Conservation (phyloP, 2,113 vertebrate genomes). For the Vidua macroura region DNA sequence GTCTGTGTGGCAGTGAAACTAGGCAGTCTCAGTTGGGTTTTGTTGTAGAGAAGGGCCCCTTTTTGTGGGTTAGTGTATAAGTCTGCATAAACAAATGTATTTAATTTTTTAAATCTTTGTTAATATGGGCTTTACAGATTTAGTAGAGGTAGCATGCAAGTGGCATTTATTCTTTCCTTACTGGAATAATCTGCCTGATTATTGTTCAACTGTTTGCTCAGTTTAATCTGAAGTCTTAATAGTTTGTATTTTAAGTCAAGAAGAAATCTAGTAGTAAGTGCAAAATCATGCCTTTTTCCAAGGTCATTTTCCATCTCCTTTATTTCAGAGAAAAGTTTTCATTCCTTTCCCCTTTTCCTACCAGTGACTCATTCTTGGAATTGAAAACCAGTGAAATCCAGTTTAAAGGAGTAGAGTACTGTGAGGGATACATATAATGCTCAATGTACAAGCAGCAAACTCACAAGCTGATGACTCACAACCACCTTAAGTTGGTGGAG, state of each 20-base stretch:
- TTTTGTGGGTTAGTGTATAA: not conserved
- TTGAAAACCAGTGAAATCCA: not conserved
- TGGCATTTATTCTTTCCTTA: not conserved
- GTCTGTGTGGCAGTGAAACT: not conserved
- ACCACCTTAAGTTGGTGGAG: not conserved
- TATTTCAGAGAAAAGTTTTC: not conserved
- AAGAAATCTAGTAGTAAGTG: not conserved
- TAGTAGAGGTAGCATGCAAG: not conserved
- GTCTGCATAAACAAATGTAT: not conserved
- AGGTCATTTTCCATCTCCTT: not conserved
- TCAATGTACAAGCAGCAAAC: not conserved
- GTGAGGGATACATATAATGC: not conserved
- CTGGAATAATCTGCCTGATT: not conserved
- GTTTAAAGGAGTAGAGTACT: not conserved
- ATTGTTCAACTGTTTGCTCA: not conserved
- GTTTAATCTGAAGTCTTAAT: not conserved
- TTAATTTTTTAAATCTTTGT: not conserved
- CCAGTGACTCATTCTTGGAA: not conserved
- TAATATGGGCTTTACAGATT: not conserved
- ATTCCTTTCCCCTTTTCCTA: not conserved
- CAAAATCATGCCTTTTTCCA: not conserved
- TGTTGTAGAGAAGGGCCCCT: not conserved
- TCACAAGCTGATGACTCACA: slow-evolving; percentile 1
- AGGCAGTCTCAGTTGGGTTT: not conserved
- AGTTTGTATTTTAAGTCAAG: not conserved